These are phyloP conservation scores for Ectemnius cavifrons DNA, from an alignment of 2,888 invertebrate species.

Conservation along the genomic window DNA sequence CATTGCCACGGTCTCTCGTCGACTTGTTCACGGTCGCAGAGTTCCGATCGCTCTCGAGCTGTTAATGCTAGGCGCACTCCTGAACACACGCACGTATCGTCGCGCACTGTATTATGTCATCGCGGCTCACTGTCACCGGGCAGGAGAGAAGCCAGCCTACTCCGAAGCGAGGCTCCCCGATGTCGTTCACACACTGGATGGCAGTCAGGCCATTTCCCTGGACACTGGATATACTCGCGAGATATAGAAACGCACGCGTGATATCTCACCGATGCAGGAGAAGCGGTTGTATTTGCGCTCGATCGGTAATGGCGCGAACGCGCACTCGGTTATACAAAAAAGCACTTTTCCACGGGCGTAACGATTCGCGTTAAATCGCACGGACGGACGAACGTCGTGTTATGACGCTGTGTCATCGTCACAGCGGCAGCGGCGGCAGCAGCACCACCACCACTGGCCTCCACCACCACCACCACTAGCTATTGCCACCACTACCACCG, in stretches of 20 bases:
- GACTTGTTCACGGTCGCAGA: constrained; percentile 47
- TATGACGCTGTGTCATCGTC: constrained; percentile 72
- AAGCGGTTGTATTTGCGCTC: constrained; percentile 48
- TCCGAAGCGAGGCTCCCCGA: constrained; percentile 27
- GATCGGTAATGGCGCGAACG: constrained; percentile 61
- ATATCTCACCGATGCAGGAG: constrained; percentile 38
- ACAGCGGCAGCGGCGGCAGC: constrained; percentile 65
- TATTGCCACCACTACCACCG: constrained; percentile 55
- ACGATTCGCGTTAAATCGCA: constrained; percentile 64
- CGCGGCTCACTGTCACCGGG: constrained; percentile 44
- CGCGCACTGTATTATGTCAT: constrained; percentile 59
- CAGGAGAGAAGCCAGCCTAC: constrained; percentile 33
- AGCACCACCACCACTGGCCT: constrained; percentile 50
- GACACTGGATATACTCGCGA: constrained; percentile 43
- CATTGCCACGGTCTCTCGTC: constrained; percentile 52
- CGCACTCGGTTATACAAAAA: constrained; percentile 49
- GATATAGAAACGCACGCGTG: constrained; percentile 12
- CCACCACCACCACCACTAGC: constrained; percentile 49
- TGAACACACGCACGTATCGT: constrained; percentile 35
- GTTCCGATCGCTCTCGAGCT: constrained; percentile 42
- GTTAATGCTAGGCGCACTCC: constrained; percentile 26
- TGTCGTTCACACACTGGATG: constrained; percentile 41
- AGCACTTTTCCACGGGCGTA: constrained; percentile 52
- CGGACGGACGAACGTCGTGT: constrained; percentile 66
- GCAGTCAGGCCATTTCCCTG: constrained; percentile 48